A percentile compares a stretch with the other conserved stretches of the same genome.
phyloP scores from a whole-genome alignment of 2,797 vertebrate genomes.

The Eulemur mongoz region DNA sequence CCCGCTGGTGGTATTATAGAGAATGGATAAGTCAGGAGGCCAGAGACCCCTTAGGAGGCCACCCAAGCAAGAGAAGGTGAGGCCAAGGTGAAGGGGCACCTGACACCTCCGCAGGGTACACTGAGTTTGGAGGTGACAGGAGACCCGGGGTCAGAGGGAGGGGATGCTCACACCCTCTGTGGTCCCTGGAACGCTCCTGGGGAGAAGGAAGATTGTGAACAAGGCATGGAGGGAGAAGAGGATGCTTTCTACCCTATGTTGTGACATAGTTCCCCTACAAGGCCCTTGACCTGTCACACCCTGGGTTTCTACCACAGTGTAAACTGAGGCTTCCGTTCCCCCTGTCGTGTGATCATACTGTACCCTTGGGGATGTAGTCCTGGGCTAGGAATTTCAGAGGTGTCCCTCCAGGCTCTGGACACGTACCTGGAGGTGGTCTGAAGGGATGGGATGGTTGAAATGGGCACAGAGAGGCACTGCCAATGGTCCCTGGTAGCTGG shows the following conservation, averaged over 20 bases:
- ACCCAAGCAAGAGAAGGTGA: neutral
- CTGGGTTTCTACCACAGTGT: neutral
- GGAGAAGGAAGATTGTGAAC: neutral
- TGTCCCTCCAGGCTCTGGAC: neutral
- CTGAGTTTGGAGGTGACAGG: neutral
- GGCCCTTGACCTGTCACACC: neutral
- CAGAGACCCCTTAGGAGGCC: neutral
- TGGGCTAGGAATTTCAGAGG: neutral
- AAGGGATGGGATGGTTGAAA: neutral
- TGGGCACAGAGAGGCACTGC: neutral
- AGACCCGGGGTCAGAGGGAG: neutral
- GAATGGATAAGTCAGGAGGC: neutral
- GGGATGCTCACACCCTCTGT: neutral
- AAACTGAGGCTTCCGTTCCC: neutral
- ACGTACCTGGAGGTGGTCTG: neutral
- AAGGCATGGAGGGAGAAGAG: neutral
- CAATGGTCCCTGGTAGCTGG: fast-evolving
- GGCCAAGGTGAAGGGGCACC: neutral
- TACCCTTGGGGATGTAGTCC: neutral
- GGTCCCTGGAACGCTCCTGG: neutral
- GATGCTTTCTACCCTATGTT: fast-evolving
- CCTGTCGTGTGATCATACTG: no score
- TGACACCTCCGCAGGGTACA: neutral
- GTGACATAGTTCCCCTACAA: neutral
- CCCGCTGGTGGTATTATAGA: fast-evolving